Evolutionary conservation across 2,888 invertebrate species (phyloP), one percentile per base, ranked within the genome.

Genomic region (Nysson spinosus): DNA sequence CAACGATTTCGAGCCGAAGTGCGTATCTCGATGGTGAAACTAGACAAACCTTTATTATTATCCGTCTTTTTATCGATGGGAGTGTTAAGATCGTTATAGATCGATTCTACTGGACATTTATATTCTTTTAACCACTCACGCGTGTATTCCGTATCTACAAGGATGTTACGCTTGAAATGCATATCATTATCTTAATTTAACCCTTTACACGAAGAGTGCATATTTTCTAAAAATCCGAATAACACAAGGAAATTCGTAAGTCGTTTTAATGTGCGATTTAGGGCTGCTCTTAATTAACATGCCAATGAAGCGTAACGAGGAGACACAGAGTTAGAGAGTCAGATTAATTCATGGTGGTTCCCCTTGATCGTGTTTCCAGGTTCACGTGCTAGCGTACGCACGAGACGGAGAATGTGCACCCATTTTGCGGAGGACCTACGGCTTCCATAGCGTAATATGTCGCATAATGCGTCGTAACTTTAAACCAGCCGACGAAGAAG

Each of bases 391-490:
- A 72, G 37, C 58, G 30, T 49, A 69, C 69, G n/a, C n/a, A n/a
- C n/a, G n/a, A n/a, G n/a, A n/a, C n/a, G 37, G 57, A 68, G 71
- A 74, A 70, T 67, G 65, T 44, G 62, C 56, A 56, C 54, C 50
- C 63, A 67, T 81, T 80, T 78, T 58, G 69, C 65, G 68, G 62
- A 66, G 56, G 65, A 68, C 67, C 66, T 78, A 69, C 62, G 78
- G 80, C 77, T 80, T 81, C 71, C 69, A 51, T 58, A 60, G 46
- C 58, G 69, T 65, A 63, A 72, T 62, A 69, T 54, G 69, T 75
- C 69, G 58, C 56, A 67, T 71, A 78, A 72, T 69, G 54, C 69
- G 67, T 66, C 62, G 79, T 83, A 82, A 82, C 72, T 72, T 72
- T 80, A 82, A 77, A 81, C 81, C 72, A 47, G 37, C 43, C 49